These are phyloP conservation scores for Latheticus oryzae DNA, from an alignment of 2,888 invertebrate species.

Conservation along the genomic window DNA sequence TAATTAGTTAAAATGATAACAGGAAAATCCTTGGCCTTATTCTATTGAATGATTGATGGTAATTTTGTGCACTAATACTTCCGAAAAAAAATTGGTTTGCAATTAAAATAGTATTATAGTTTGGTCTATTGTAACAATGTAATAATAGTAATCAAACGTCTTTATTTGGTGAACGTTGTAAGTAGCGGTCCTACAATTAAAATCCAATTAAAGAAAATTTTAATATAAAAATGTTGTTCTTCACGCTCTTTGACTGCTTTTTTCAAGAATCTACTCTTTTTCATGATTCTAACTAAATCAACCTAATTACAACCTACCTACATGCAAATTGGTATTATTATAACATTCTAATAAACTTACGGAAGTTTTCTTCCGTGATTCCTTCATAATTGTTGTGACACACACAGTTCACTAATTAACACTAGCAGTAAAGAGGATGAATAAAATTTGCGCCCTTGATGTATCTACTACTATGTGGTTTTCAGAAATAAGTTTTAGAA, in stretches of 20 bases:
- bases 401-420: conserved; percentile 37
- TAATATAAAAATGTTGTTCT: conserved; percentile 13
- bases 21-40: conserved; percentile 10
- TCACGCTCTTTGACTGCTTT: conserved; percentile 20
- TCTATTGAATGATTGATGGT: conserved; percentile 18
- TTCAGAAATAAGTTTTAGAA: conserved; percentile 23
- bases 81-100: conserved; percentile 7
- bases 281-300: too few relatives aligned
- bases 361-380: conserved; percentile 48
- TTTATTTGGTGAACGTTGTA: conserved; percentile 14
- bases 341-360: conserved; percentile 44
- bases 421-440: conserved; percentile 15
- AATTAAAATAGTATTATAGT: conserved; percentile 14
- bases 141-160: conserved; percentile 26
- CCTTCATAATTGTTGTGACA: conserved; percentile 45
- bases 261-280: conserved; percentile 3
- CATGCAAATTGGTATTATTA: conserved; percentile 13
- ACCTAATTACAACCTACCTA: conserved; percentile 13
- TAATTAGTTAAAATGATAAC: not conserved
- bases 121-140: conserved; percentile 9
- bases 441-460: conserved; percentile 29
- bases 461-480: too few relatives aligned
- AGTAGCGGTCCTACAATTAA: conserved; percentile 24
- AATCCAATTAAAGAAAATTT: conserved; percentile 27
- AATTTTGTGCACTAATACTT: conserved; percentile 7